Base-by-base conservation (phyloP, 2,113 vertebrate genomes). In the Mohoua ochrocephala region DNA sequence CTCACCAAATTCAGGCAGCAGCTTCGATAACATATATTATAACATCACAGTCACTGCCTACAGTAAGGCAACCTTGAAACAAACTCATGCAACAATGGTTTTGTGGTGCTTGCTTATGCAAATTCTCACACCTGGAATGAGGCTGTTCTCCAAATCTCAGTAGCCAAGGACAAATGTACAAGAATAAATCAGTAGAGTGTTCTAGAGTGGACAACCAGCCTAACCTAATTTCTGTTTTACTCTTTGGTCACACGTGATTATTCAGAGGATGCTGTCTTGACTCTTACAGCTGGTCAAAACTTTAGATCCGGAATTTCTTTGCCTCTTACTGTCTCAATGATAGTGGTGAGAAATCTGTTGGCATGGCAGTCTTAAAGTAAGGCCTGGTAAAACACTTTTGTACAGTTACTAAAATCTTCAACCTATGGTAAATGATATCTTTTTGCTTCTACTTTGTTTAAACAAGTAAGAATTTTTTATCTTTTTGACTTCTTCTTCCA, bases 1-100 rank as follows among this genome's bases (percentile, higher is more conserved):
- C 47, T 82, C 65, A 79, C 20, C 10, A 78, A 84, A 63, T 39
- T 16, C 75, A n/a, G n/a, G 26, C n/a, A 82, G 56, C 27, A 45
- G 13, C 47, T 67, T 64, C 67, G 15, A 90, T 19, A 86, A 56
- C 13, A 26, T 18, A 6, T 2, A 67, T 27, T 26, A 15, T 24
- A 75, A 67, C 4, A 19, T 45, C 37, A 56, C 15, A 39, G 27
- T 76, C 47, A 56, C 13, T 44, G 14, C 15, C 54, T 15, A 27
- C 41, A 76, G 37, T 18, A 97, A 64, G 74, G 45, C 12, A 82
- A 50, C 24, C 39, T 83, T 39, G 24, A 64, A 84, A 84, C 27
- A 89, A 60, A 35, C 7, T 6, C 24, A 11, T 1, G 13, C 0
- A 0, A 59, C 13, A 31, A 41, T 15, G 13, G 28, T 23, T 73